Evolutionary conservation across 2,113 vertebrate species (phyloP).

Genomic region (Oenanthe oenanthe): DNA sequence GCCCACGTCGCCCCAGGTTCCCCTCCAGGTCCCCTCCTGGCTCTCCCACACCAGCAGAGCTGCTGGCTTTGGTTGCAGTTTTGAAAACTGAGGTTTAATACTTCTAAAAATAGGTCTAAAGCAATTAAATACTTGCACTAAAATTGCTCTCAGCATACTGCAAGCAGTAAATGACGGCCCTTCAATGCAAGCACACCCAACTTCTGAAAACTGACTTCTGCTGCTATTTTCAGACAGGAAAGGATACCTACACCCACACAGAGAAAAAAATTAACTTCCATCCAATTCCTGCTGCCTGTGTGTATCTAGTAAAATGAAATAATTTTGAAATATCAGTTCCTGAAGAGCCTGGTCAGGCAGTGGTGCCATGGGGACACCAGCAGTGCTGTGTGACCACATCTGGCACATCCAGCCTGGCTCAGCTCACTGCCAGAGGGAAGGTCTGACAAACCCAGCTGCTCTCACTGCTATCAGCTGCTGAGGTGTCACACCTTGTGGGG

Average conservation of each 20-base stretch:
- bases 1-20: neutral
- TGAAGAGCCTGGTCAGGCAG: neutral
- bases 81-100: constrained; percentile 57
- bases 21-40: neutral
- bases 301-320: neutral
- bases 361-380: fast-evolving
- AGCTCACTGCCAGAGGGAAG: neutral
- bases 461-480: neutral
- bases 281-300: neutral
- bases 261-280: neutral
- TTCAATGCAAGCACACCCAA: neutral
- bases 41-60: neutral
- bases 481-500: fast-evolving
- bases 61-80: constrained; percentile 1
- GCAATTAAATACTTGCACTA: constrained; percentile 54
- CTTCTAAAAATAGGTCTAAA: constrained; percentile 51
- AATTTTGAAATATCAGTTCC: neutral
- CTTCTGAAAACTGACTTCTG: constrained; percentile 31
- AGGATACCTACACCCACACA: constrained; percentile 40
- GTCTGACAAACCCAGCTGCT: fast-evolving
- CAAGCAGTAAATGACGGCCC: constrained; percentile 36
- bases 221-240: constrained; percentile 37
- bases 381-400: fast-evolving
- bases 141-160: constrained; percentile 25
- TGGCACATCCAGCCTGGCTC: neutral